phyloP scores from a whole-genome alignment of 2,113 vertebrate species.

The Rhinolophus sinicus region DNA sequence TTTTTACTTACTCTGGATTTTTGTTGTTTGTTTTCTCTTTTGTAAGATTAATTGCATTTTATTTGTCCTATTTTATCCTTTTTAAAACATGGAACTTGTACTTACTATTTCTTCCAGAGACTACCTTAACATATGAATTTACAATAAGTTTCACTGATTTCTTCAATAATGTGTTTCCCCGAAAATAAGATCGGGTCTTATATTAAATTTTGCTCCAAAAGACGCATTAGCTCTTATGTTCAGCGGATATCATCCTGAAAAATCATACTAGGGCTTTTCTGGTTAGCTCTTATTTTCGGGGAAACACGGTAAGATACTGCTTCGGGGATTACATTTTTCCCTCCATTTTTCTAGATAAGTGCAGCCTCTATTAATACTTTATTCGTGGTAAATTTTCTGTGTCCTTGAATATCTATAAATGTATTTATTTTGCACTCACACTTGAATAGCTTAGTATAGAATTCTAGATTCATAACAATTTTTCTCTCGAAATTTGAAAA shows the following conservation, averaged over 20 bases:
- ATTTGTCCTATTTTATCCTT: background rate
- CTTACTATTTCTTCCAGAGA: background rate
- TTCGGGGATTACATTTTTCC: background rate
- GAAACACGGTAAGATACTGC: background rate
- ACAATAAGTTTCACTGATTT: constrained; percentile 4
- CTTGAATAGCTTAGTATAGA: background rate
- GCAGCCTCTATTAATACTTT: background rate
- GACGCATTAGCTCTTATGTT: too few relatives aligned
- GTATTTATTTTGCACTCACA: constrained; percentile 4
- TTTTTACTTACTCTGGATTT: background rate
- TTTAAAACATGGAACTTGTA: background rate
- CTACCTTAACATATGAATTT: background rate
- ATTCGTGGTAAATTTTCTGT: background rate
- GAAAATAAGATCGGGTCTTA: too few relatives aligned
- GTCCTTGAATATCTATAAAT: constrained; percentile 10
- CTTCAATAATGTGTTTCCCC: background rate
- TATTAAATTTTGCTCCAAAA: too few relatives aligned
- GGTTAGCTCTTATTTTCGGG: too few relatives aligned
- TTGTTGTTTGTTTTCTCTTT: constrained; percentile 25
- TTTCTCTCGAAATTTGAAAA: background rate
- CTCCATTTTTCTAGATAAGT: background rate
- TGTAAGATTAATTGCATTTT: background rate
- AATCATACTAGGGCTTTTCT: too few relatives aligned
- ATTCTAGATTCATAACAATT: background rate
- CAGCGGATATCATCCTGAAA: too few relatives aligned